Percentiles rank a stretch among this genome's conserved stretches.
Evolutionary conservation across 2,113 vertebrate species (phyloP).

Genomic region (Marcusenius ussheri): DNA sequence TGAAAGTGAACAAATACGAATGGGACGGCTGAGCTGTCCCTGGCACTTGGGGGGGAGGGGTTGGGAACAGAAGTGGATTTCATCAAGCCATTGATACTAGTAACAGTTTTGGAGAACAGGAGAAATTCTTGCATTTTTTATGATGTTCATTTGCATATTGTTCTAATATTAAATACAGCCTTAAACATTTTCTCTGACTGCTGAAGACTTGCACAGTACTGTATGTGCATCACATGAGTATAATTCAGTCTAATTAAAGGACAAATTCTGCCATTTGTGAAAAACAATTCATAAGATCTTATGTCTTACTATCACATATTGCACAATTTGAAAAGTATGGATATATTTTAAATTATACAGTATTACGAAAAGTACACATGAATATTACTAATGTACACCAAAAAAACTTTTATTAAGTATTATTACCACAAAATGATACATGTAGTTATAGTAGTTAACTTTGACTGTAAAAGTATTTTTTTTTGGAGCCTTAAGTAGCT

Average conservation of each 20-base stretch:
- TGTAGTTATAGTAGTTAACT: background rate
- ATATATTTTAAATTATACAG: background rate
- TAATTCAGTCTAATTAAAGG: background rate
- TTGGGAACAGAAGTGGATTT: background rate
- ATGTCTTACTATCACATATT: background rate
- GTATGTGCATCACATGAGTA: background rate
- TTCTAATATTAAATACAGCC: background rate
- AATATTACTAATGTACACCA: background rate
- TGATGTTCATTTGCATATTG: background rate
- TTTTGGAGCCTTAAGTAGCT: background rate
- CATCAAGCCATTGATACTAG: background rate
- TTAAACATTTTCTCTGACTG: background rate
- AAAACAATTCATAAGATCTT: background rate
- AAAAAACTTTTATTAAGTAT: background rate
- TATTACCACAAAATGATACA: background rate
- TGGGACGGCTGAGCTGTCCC: background rate
- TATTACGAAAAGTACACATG: background rate
- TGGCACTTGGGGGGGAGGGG: background rate
- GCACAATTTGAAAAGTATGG: background rate
- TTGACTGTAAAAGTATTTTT: background rate
- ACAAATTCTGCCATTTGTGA: background rate
- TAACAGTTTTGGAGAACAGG: background rate
- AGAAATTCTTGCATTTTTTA: background rate
- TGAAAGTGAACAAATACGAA: background rate
- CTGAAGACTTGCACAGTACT: background rate